Evolutionary conservation across 2,113 vertebrate genomes (phyloP), one percentile per base, ranked within the genome.

Genomic region (Prinia subflava): DNA sequence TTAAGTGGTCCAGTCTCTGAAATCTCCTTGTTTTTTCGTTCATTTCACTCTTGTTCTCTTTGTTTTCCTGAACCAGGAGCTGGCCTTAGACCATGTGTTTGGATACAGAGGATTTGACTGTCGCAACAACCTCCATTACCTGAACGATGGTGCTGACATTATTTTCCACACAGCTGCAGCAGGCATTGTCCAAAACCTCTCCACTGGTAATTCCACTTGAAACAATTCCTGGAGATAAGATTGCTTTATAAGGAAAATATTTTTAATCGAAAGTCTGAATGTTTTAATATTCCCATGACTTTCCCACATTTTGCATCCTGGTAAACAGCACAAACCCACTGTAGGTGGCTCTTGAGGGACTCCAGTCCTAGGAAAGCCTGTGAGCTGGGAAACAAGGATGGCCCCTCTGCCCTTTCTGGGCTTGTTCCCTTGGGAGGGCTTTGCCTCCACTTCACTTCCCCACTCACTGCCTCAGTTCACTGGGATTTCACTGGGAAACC

Each of bases 121-220:
- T 86, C 99, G 99, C 49, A 99, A 99, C 97, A 99, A 99, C 98
- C 98, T 99, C 76, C 99, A 99, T 92, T 99, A 99, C 98, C 99
- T 99, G 94, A 99, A 99, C 1, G 99, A 99, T 3, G 99, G 99
- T 2, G 93, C 98, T 1, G 99, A 99, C 96, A 99, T 99, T 82
- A 97, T 99, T 96, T 99, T 99, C 96, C 99, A 99, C 96, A 99
- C 99, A 0, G 99, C 99, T 0, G 99, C 99, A 1, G 98, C 98
- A 2, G 98, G 98, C 71, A 65, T 99, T 35, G 97, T 99, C 63
- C 99, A 99, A 92, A 99, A 98, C 96, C 98, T 99, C 63, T 98
- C 99, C 13, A 98, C 99, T 68, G 99, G 99, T 99, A 98, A 95
- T 65, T 63, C 33, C 15, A 19, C 20, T 68, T 42, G 30, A 74